These are phyloP conservation scores for Thymallus thymallus DNA, from an alignment of 2,113 vertebrate species.

Conservation along the genomic window DNA sequence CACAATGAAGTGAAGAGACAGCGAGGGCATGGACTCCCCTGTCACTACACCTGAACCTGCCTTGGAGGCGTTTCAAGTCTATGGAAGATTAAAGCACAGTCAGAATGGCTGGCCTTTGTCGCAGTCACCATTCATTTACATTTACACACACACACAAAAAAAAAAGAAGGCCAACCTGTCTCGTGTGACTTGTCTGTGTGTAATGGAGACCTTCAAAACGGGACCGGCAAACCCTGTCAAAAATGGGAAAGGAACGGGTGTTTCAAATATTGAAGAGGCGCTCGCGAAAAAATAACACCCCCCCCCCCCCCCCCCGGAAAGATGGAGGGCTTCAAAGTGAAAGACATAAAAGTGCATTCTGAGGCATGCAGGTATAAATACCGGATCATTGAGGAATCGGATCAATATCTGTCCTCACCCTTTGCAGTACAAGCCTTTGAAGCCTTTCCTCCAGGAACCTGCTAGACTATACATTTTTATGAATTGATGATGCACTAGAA, in stretches of 20 bases:
- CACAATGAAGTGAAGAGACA: constrained; percentile 41
- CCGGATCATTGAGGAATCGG: constrained; percentile 59
- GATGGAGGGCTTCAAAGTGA: constrained; percentile 61
- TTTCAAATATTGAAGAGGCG: constrained; percentile 54
- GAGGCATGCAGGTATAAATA: constrained; percentile 69
- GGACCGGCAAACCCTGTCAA: constrained; percentile 15
- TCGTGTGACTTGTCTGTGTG: neutral
- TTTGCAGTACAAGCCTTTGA: constrained; percentile 69
- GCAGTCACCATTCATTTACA: constrained; percentile 5
- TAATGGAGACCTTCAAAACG: neutral
- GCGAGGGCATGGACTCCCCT: constrained; percentile 26
- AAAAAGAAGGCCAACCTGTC: constrained; percentile 6
- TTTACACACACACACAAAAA: no score
- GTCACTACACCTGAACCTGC: constrained; percentile 54
- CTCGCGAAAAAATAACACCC: constrained; percentile 43
- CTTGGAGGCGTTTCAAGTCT: constrained; percentile 45
- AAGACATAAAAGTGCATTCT: constrained; percentile 72
- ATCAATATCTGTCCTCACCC: constrained; percentile 68
- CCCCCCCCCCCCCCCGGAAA: constrained; percentile 39
- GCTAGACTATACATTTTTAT: constrained; percentile 29
- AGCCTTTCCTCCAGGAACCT: constrained; percentile 38
- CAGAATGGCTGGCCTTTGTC: constrained; percentile 22
- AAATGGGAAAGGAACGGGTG: constrained; percentile 21
- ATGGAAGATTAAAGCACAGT: constrained; percentile 29
- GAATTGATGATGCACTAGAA: constrained; percentile 27